These are phyloP conservation scores for Scaptomyza reducta DNA, from an alignment of 2,888 invertebrate species.

Conservation along the genomic window DNA sequence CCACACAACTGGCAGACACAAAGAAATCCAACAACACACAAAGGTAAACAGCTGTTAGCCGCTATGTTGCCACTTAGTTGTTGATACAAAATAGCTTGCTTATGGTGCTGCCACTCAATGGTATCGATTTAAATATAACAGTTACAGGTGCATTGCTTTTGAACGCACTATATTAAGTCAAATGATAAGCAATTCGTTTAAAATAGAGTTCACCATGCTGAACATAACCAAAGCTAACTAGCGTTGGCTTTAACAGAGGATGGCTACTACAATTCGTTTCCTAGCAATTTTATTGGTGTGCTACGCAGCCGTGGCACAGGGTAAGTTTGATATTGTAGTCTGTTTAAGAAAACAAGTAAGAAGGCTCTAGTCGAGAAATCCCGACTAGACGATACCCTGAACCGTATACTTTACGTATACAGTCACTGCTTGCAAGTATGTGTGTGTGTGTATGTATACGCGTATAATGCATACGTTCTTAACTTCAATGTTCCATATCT, in stretches of 20 bases:
- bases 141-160: background rate
- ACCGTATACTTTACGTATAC: too few relatives aligned
- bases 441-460: too few relatives aligned
- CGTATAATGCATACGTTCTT: too few relatives aligned
- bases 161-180: constrained; percentile 10
- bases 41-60: constrained; percentile 39
- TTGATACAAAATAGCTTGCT: background rate
- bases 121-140: background rate
- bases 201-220: constrained; percentile 22
- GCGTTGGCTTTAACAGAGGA: constrained; percentile 21
- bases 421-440: too few relatives aligned
- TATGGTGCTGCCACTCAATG: too few relatives aligned
- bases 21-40: constrained; percentile 36
- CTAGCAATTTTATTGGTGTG: constrained; percentile 43
- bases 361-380: too few relatives aligned
- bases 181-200: constrained; percentile 51
- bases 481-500: too few relatives aligned
- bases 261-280: constrained; percentile 19
- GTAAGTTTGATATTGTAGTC: constrained; percentile 15
- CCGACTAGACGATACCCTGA: too few relatives aligned
- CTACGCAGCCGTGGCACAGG: constrained; percentile 33
- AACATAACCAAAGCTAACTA: constrained; percentile 8
- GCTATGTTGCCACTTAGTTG: constrained; percentile 42
- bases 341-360: too few relatives aligned
- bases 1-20: constrained; percentile 32